Percentiles rank a stretch among this genome's conserved stretches.
Evolutionary conservation across 2,113 vertebrate species (phyloP).

Genomic region (Mugil cephalus): DNA sequence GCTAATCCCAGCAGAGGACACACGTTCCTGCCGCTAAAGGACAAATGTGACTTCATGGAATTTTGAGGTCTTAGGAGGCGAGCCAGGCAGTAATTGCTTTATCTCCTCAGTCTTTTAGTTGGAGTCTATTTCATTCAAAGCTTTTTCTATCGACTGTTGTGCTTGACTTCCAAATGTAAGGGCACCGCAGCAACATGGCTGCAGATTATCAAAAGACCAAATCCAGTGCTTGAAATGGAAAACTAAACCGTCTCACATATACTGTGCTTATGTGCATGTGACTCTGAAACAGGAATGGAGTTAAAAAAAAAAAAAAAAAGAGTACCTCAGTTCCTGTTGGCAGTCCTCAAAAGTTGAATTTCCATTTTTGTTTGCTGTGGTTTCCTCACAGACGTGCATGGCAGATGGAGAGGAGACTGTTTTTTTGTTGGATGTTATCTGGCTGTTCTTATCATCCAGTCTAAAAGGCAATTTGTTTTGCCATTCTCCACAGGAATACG

Average conservation of each 20-base stretch:
- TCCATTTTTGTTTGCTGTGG: neutral
- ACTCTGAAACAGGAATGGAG: no score
- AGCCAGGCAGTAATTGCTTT: slow-evolving; percentile 39
- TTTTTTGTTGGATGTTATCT: no score
- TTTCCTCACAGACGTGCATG: neutral
- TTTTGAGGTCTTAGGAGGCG: slow-evolving; percentile 24
- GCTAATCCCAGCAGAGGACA: slow-evolving; percentile 65
- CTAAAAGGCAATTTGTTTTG: neutral
- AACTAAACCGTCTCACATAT: neutral
- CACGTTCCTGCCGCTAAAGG: slow-evolving; percentile 43
- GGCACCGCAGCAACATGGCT: neutral
- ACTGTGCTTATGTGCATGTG: neutral
- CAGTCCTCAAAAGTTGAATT: neutral
- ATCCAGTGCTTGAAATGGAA: neutral
- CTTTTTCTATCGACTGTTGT: slow-evolving; percentile 22
- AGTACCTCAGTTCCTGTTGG: neutral
- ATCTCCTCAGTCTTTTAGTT: slow-evolving; percentile 35
- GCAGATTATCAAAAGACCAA: slow-evolving; percentile 11
- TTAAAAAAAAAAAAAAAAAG: no score
- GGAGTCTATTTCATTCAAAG: slow-evolving; percentile 34
- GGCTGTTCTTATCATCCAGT: neutral
- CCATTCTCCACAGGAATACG: neutral
- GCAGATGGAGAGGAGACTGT: neutral
- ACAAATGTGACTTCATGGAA: slow-evolving; percentile 61
- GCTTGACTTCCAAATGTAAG: neutral